Evolutionary conservation across 1,140 invertebrate species (phyloP), one percentile per base, ranked within the genome.

Genomic region (Tachypleus tridentatus): DNA sequence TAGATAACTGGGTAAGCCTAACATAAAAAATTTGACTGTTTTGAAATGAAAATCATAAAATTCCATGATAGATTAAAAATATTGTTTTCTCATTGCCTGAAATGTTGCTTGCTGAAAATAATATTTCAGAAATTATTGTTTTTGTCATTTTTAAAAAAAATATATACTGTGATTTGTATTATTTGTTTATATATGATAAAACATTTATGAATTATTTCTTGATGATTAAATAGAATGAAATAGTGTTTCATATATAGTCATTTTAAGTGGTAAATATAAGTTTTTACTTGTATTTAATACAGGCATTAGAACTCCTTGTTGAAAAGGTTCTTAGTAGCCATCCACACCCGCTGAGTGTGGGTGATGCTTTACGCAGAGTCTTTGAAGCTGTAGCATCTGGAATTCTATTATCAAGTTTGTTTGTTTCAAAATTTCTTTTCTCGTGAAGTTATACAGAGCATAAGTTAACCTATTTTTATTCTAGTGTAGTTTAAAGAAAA

Each of bases 381-480:
- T 85, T 98, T 81, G 95, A 98, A 82, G 91, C 92, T 58, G 83
- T 98, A 58, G 87, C 93, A 7, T 89, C 89, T 70, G 96, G 96
- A 58, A 82, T 93, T 70, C 79, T 98, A 59, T 79, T 98, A 63
- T 80, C 81, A 70, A 80, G 80, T 58, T 60, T 67, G 54, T n/a
- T 29, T 29, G 29, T 29, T 29, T 29, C 29, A 29, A 29, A n/a
- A 29, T 29, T 29, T 29, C 29, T 29, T 29, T 29, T 29, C 29
- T 29, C 29, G 29, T 29, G 29, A 29, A 29, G 29, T 29, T 29
- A 29, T 29, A 29, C 29, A 29, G 29, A 29, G n/a, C n/a, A n/a
- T n/a, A n/a, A n/a, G n/a, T n/a, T n/a, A n/a, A n/a, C n/a, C n/a
- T n/a, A n/a, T n/a, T n/a, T n/a, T n/a, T n/a, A n/a, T n/a, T n/a